Conservation (phyloP, 1,140 invertebrate genomes). For the Papilio polyxenes region DNA sequence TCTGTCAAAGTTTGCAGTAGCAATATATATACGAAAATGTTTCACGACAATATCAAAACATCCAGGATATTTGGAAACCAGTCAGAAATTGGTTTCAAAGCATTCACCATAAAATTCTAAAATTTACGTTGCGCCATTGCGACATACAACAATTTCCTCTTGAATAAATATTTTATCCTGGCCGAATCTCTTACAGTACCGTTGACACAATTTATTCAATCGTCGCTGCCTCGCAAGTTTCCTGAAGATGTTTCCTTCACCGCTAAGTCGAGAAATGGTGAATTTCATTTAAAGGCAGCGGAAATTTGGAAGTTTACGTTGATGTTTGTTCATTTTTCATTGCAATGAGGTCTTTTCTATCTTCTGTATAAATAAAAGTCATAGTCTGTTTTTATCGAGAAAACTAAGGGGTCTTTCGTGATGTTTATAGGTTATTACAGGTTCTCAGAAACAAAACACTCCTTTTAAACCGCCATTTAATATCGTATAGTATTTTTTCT, state of each 20-base stretch:
- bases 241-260: slow-evolving; percentile 33
- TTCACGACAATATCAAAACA: background rate
- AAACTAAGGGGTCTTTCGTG: too few species aligned
- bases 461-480: too few species aligned
- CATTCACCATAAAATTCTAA: slow-evolving; percentile 15
- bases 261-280: slow-evolving; percentile 13
- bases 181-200: slow-evolving; percentile 24
- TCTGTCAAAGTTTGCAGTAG: background rate
- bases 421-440: too few species aligned
- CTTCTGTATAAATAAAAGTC: background rate
- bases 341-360: background rate
- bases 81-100: slow-evolving; percentile 24
- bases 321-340: slow-evolving; percentile 29
- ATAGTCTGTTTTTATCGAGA: background rate
- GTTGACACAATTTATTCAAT: slow-evolving; percentile 36
- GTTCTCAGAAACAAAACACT: too few species aligned
- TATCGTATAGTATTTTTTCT: too few species aligned
- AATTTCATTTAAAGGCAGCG: slow-evolving; percentile 24
- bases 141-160: slow-evolving; percentile 28
- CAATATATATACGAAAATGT: background rate
- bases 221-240: slow-evolving; percentile 29
- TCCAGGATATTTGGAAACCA: background rate
- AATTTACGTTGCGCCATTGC: slow-evolving; percentile 25
- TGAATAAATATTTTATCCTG: slow-evolving; percentile 34
- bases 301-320: slow-evolving; percentile 27